These are phyloP conservation scores for Diachrysia chrysitis DNA, from an alignment of 2,888 invertebrate species.

Conservation along the genomic window DNA sequence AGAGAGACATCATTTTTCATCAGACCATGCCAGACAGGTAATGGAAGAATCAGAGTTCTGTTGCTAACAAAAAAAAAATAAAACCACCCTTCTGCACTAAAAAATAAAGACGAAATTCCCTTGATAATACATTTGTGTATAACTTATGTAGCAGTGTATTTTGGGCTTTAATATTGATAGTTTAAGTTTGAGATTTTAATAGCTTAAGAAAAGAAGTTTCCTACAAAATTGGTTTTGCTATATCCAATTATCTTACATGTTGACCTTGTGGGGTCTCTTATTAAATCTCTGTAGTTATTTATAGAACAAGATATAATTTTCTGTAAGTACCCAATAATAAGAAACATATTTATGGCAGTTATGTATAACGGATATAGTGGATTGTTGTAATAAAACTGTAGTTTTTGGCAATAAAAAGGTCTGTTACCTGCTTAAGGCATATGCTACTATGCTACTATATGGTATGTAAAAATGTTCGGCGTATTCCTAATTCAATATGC, in stretches of 20 bases:
- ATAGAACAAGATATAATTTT: background rate
- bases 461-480: too few relatives aligned
- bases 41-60: constrained; percentile 66
- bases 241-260: background rate
- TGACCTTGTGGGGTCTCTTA: background rate
- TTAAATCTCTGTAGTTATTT: constrained; percentile 6
- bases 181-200: constrained; percentile 21
- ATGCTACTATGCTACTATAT: too few relatives aligned
- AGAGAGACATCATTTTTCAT: constrained; percentile 73
- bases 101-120: background rate
- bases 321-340: background rate
- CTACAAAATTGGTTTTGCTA: constrained; percentile 7
- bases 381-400: background rate
- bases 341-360: background rate
- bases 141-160: constrained; percentile 20
- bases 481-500: too few relatives aligned
- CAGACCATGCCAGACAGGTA: constrained; percentile 63
- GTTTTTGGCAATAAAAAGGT: background rate
- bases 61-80: too few relatives aligned
- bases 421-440: too few relatives aligned
- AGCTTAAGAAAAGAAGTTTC: constrained; percentile 10
- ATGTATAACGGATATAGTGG: background rate
- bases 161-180: constrained; percentile 10
- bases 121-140: background rate
- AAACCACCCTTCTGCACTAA: background rate